Percentiles rank a stretch among this genome's conserved stretches.
phyloP scores from a whole-genome alignment of 2,113 vertebrate genomes.

The Centropus unirufus region DNA sequence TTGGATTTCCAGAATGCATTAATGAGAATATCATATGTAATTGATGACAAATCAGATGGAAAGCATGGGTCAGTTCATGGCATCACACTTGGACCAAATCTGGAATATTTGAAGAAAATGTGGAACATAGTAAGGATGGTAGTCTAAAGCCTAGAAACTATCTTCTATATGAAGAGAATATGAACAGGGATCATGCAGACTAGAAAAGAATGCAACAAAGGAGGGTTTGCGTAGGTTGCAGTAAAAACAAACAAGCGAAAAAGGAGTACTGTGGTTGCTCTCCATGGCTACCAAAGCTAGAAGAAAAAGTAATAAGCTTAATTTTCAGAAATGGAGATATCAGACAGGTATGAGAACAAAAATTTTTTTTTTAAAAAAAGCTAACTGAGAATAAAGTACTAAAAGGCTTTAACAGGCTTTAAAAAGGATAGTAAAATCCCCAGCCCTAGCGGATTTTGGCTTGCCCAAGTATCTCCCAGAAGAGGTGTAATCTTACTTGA shows the following conservation, averaged over 20 bases:
- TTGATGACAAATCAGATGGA: not conserved
- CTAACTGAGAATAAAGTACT: not conserved
- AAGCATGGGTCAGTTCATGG: not conserved
- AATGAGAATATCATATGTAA: not conserved
- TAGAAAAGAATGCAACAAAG: not conserved
- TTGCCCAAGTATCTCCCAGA: not conserved
- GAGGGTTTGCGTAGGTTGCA: not conserved
- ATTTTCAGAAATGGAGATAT: not conserved
- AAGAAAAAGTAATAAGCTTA: not conserved
- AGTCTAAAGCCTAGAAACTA: not conserved
- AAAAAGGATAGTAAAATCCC: not conserved
- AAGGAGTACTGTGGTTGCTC: not conserved
- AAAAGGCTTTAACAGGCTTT: not conserved
- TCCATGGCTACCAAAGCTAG: not conserved
- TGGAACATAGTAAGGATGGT: not conserved
- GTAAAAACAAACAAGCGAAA: not conserved
- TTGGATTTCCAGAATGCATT: not conserved
- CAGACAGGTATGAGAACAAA: not conserved
- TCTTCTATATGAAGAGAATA: not conserved
- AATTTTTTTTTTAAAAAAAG: not conserved
- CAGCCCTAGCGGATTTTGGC: not conserved
- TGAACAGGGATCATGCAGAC: not conserved
- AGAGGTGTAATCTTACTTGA: not conserved
- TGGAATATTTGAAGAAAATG: not conserved
- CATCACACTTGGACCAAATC: not conserved